phyloP scores from a whole-genome alignment of 2,888 invertebrate species.

The Lepidocyrtinus sp. region DNA sequence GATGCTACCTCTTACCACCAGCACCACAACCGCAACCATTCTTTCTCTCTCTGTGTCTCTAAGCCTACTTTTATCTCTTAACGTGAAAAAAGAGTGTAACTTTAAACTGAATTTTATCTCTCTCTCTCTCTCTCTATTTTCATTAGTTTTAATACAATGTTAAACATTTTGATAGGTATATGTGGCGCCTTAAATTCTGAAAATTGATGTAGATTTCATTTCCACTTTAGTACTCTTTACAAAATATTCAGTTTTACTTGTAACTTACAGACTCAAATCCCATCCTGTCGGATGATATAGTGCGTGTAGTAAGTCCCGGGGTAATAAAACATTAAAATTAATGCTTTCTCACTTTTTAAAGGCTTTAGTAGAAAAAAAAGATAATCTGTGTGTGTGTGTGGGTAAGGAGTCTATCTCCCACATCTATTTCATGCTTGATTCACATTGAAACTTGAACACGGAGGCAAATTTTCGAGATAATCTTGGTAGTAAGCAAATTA shows the following conservation, averaged over 20 bases:
- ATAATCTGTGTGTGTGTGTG: not conserved
- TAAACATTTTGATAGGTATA: not conserved
- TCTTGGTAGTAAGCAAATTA: conserved; percentile 4
- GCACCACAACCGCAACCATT: conserved; percentile 24
- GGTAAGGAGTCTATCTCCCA: not conserved
- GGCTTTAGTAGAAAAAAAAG: not conserved
- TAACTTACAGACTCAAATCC: not conserved
- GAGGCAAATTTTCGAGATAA: not conserved
- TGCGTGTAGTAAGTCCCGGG: conserved; percentile 1
- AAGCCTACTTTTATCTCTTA: not conserved
- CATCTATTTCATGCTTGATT: not conserved
- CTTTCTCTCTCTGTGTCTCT: not conserved
- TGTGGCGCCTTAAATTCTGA: not conserved
- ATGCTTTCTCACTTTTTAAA: conserved; percentile 33
- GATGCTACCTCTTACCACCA: not conserved
- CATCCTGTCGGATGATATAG: conserved; percentile 2
- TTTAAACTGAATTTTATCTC: conserved; percentile 16
- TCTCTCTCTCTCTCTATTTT: not conserved
- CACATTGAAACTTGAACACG: not conserved
- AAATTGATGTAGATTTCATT: conserved; percentile 21
- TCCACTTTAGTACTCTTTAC: not conserved
- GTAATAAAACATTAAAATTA: conserved; percentile 51
- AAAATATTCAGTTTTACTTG: conserved; percentile 8
- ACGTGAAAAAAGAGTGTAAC: not conserved
- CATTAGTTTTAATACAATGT: not conserved